Conservation (phyloP, 2,797 vertebrate genomes). For the Rhinella marina region DNA sequence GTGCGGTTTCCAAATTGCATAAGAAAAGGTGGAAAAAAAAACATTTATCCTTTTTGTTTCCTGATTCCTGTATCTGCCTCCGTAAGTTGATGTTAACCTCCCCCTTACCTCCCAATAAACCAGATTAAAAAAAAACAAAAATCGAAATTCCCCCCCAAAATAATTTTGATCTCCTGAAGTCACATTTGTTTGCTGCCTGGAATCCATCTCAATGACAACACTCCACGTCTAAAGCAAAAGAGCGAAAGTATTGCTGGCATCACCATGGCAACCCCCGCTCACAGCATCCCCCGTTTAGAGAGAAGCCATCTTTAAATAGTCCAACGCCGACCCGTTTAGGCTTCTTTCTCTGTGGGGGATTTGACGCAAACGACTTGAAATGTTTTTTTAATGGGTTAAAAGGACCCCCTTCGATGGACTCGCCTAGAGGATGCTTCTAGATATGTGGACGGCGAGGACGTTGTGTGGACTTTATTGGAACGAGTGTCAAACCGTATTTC, state of each 20-base stretch:
- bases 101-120: background rate
- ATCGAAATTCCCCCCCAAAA: background rate
- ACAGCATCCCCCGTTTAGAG: constrained; percentile 45
- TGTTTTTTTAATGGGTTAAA: background rate
- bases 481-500: background rate
- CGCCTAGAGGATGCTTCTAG: background rate
- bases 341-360: background rate
- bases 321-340: constrained; percentile 37
- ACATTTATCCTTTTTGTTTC: background rate
- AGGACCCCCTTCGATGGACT: too few relatives aligned
- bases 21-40: background rate
- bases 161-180: constrained; percentile 9
- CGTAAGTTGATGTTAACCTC: background rate
- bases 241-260: constrained; percentile 42
- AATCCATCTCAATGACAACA: constrained; percentile 46
- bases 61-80: background rate
- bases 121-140: background rate
- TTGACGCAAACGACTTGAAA: background rate
- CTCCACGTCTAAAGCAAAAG: constrained; percentile 25
- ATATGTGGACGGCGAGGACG: background rate
- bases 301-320: constrained; percentile 52
- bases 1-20: background rate
- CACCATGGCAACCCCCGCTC: constrained; percentile 51
- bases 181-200: constrained; percentile 42
- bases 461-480: background rate